phyloP scores from a whole-genome alignment of 2,888 invertebrate genomes.

The Chloroclysta siterata region DNA sequence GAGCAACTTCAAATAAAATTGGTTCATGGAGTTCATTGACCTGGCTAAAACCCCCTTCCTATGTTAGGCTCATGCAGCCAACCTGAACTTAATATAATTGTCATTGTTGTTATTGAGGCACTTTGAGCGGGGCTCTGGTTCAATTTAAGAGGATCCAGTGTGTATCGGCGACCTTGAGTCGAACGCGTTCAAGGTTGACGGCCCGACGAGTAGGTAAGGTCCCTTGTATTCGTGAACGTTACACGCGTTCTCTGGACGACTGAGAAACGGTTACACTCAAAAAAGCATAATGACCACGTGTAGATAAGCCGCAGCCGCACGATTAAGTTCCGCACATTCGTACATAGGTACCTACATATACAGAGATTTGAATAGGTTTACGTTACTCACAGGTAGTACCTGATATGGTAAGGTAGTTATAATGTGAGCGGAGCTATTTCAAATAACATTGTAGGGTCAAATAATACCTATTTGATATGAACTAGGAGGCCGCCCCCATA shows the following conservation, averaged over 20 bases:
- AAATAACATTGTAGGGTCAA: too few species aligned
- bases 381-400: too few species aligned
- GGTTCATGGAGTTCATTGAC: conserved; percentile 76
- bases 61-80: conserved; percentile 64
- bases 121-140: conserved; percentile 55
- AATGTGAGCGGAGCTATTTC: too few species aligned
- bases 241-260: conserved; percentile 39
- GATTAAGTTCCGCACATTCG: background rate
- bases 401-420: too few species aligned
- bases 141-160: conserved; percentile 57
- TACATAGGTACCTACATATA: background rate
- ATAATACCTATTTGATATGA: too few species aligned
- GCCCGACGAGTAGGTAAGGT: conserved; percentile 45
- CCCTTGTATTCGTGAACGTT: conserved; percentile 48
- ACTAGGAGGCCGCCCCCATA: background rate
- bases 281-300: conserved; percentile 46
- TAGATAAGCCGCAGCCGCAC: conserved; percentile 15
- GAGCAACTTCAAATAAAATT: conserved; percentile 73
- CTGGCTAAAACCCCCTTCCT: conserved; percentile 60
- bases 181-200: conserved; percentile 68
- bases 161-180: conserved; percentile 71
- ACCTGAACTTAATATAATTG: conserved; percentile 70
- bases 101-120: conserved; percentile 57
- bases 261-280: conserved; percentile 44
- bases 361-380: background rate